Evolutionary conservation across 2,888 invertebrate species (phyloP).

Genomic region (Sminthurides aquaticus): DNA sequence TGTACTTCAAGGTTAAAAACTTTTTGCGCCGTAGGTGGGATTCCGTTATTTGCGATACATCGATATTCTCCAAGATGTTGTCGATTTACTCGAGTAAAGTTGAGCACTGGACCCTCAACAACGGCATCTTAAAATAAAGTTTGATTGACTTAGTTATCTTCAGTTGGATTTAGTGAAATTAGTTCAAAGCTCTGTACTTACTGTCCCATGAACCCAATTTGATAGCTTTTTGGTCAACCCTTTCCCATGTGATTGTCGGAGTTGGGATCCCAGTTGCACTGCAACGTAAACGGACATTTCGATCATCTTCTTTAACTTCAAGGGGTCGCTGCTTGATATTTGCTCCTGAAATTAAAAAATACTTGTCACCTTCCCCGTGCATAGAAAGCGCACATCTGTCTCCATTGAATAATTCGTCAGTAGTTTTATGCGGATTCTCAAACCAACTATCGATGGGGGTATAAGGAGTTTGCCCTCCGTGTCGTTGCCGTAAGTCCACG

Average conservation of each 20-base stretch:
- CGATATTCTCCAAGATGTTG: slow-evolving; percentile 69
- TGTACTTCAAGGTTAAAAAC: slow-evolving; percentile 78
- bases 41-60: slow-evolving; percentile 76
- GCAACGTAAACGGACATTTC: slow-evolving; percentile 70
- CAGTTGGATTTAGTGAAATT: background rate
- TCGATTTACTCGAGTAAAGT: slow-evolving; percentile 64
- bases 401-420: too few relatives aligned
- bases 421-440: too few relatives aligned
- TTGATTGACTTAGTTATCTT: background rate
- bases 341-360: slow-evolving; percentile 19
- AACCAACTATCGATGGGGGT: slow-evolving; percentile 76
- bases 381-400: too few relatives aligned
- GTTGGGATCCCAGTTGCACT: slow-evolving; percentile 68
- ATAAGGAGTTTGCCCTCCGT: slow-evolving; percentile 60
- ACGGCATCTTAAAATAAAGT: slow-evolving; percentile 55
- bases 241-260: slow-evolving; percentile 71
- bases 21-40: slow-evolving; percentile 72
- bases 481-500: slow-evolving; percentile 51
- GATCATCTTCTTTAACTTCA: slow-evolving; percentile 67
- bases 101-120: slow-evolving; percentile 67
- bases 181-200: slow-evolving; percentile 45
- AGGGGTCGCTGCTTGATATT: slow-evolving; percentile 48
- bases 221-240: slow-evolving; percentile 58
- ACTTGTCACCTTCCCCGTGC: too few relatives aligned
- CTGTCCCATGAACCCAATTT: slow-evolving; percentile 60